Evolutionary conservation across 2,113 vertebrate genomes (phyloP).

Genomic region (Aplodontia rufa): DNA sequence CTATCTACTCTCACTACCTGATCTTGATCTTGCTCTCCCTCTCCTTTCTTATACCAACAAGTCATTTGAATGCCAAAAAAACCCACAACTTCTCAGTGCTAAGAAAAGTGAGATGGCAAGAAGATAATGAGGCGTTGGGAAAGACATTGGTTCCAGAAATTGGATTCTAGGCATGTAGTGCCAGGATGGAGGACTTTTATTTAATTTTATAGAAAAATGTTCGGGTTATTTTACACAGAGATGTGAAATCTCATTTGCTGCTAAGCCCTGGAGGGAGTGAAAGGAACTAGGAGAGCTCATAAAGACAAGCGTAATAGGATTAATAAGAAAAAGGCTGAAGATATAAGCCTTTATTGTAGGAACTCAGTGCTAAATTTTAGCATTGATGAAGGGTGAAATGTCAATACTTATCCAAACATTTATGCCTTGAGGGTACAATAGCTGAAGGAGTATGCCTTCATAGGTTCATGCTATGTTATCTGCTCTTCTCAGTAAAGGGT

Average conservation of each 20-base stretch:
- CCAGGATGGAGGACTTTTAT: conserved; percentile 83
- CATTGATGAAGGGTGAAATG: conserved; percentile 84
- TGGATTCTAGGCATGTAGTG: conserved; percentile 84
- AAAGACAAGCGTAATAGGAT: conserved; percentile 87
- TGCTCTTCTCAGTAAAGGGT: background rate
- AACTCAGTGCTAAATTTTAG: conserved; percentile 82
- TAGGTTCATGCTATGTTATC: conserved; percentile 31
- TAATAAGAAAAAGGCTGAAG: conserved; percentile 84
- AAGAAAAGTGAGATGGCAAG: conserved; percentile 66
- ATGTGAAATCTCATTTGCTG: conserved; percentile 87
- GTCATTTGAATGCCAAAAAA: conserved; percentile 63
- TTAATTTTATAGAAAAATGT: conserved; percentile 88
- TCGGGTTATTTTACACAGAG: conserved; percentile 85
- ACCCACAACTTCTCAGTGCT: conserved; percentile 33
- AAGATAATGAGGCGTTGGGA: conserved; percentile 79
- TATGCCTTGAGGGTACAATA: conserved; percentile 69
- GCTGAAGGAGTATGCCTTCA: conserved; percentile 46
- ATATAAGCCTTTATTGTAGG: conserved; percentile 85
- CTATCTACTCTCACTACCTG: background rate
- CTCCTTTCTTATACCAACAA: background rate
- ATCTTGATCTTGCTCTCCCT: background rate
- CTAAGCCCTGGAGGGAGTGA: conserved; percentile 82
- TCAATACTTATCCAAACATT: conserved; percentile 71
- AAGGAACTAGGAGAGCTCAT: conserved; percentile 85
- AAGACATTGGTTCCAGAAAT: conserved; percentile 80